These are phyloP conservation scores for Hipposideros armiger DNA, from an alignment of 2,113 vertebrate species.

Conservation along the genomic window DNA sequence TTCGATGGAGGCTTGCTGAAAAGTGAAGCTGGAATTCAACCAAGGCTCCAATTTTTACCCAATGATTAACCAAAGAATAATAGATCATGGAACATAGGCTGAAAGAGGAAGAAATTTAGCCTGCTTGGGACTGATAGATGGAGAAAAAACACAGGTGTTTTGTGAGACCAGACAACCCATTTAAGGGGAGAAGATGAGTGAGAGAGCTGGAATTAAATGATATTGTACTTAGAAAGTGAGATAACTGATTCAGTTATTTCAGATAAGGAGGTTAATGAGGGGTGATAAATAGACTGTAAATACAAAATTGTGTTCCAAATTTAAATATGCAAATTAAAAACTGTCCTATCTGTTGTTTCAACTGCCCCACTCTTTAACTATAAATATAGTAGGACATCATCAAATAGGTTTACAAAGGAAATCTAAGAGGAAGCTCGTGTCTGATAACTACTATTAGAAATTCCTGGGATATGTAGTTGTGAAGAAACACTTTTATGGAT, in stretches of 20 bases:
- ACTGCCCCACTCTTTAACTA: not conserved
- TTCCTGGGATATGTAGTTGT: not conserved
- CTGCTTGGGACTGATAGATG: not conserved
- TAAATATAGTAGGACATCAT: not conserved
- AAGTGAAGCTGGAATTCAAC: not conserved
- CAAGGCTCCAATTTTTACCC: not conserved
- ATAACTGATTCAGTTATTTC: not conserved
- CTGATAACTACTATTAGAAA: slow-evolving; percentile 11
- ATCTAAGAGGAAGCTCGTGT: not conserved
- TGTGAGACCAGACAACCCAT: not conserved
- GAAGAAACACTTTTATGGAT: slow-evolving; percentile 54
- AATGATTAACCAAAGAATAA: not conserved
- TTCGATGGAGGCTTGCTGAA: not conserved
- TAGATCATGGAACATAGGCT: not conserved
- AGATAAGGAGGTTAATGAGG: not conserved
- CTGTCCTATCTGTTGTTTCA: not conserved
- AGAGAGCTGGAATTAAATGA: not conserved
- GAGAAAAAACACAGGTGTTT: not conserved
- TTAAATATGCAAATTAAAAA: not conserved
- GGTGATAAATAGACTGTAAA: not conserved
- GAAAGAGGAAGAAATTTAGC: not conserved
- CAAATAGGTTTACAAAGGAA: slow-evolving; percentile 14
- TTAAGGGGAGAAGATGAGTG: not conserved
- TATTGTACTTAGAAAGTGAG: not conserved
- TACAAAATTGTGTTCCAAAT: not conserved